A percentile compares a stretch with the other conserved stretches of the same genome.
Evolutionary conservation across 2,113 vertebrate species (phyloP).

Genomic region (Apeltes quadracus): DNA sequence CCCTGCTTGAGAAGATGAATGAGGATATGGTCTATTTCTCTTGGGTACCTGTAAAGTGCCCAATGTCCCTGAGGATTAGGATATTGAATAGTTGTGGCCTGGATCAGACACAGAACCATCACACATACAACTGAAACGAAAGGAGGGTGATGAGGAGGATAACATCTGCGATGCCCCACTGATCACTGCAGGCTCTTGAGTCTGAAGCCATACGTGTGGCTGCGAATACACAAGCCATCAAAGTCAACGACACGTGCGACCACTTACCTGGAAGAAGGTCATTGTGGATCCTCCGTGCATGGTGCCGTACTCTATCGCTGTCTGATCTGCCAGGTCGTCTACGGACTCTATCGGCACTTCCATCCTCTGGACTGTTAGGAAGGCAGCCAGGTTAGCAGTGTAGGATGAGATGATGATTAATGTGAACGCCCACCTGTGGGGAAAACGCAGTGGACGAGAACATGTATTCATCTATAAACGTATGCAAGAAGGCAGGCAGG

Average conservation of each 20-base stretch:
- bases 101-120: slow-evolving; percentile 59
- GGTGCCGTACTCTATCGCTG: slow-evolving; percentile 95
- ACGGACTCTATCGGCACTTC: slow-evolving; percentile 97
- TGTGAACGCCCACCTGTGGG: slow-evolving; percentile 95
- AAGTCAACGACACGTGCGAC: slow-evolving; percentile 17
- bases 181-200: slow-evolving; percentile 40
- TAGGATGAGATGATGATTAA: slow-evolving; percentile 99
- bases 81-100: slow-evolving; percentile 59
- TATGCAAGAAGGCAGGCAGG: slow-evolving; percentile 46
- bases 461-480: slow-evolving; percentile 47
- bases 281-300: slow-evolving; percentile 98
- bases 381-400: slow-evolving; percentile 96
- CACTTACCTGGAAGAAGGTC: slow-evolving; percentile 97
- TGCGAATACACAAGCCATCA: slow-evolving; percentile 28
- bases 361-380: slow-evolving; percentile 97
- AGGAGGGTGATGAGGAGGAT: slow-evolving; percentile 55
- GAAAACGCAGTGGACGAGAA: slow-evolving; percentile 34
- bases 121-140: slow-evolving; percentile 63
- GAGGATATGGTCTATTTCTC: slow-evolving; percentile 28
- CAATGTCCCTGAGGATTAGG: slow-evolving; percentile 42
- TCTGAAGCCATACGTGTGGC: slow-evolving; percentile 3
- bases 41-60: slow-evolving; percentile 29
- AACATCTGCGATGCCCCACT: slow-evolving; percentile 55
- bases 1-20: slow-evolving; percentile 38
- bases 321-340: slow-evolving; percentile 97